Percentiles rank a stretch among this genome's conserved stretches.
Evolutionary conservation across 2,113 vertebrate species (phyloP).

Genomic region (Centrocercus urophasianus): DNA sequence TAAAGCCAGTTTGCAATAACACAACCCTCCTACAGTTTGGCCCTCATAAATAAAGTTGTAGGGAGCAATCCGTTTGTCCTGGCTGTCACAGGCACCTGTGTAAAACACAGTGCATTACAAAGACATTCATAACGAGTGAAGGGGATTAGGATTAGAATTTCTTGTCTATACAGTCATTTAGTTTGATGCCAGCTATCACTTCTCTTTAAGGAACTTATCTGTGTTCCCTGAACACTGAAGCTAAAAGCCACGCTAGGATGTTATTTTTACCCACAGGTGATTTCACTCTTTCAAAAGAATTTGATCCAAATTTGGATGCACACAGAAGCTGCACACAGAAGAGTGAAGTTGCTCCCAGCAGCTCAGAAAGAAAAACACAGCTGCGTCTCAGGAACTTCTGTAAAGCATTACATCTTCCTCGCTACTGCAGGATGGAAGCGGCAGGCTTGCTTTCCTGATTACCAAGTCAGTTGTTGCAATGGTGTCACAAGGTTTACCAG

Average conservation of each 20-base stretch:
- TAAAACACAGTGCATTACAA: not conserved
- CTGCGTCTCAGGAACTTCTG: rapidly evolving
- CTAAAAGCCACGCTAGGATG: not conserved
- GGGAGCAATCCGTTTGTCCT: not conserved
- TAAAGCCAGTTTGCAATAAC: not conserved
- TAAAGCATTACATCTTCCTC: rapidly evolving
- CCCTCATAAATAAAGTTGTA: not conserved
- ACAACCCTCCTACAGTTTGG: not conserved
- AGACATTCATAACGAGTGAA: not conserved
- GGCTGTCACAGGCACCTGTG: not conserved
- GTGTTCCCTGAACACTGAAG: not conserved
- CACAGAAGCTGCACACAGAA: not conserved
- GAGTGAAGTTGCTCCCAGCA: not conserved
- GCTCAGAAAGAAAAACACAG: not conserved
- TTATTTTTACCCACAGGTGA: not conserved
- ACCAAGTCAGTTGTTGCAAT: not conserved
- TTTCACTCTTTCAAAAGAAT: not conserved
- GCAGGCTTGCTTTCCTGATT: rapidly evolving
- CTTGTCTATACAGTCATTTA: not conserved
- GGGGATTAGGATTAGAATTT: not conserved
- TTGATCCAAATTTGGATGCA: not conserved
- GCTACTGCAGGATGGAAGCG: rapidly evolving
- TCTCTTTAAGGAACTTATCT: not conserved
- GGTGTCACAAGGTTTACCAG: not conserved
- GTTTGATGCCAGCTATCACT: not conserved